Evolutionary conservation across 2,888 invertebrate genomes (phyloP).

Genomic region (Platypus cylindrus): DNA sequence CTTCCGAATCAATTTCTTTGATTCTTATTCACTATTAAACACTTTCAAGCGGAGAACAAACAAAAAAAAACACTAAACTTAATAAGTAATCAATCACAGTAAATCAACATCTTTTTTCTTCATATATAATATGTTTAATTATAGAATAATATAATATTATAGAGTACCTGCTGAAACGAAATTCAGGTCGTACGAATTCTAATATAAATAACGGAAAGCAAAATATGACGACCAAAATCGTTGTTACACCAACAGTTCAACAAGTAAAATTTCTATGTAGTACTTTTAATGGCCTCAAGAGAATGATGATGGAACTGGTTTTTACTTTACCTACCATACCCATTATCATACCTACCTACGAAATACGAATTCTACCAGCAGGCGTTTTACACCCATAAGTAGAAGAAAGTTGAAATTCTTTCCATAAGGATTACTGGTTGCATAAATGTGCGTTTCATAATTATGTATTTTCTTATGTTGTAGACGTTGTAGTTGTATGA

Average conservation of each 20-base stretch:
- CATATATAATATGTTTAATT: too few species aligned
- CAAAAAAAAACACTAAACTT: not conserved
- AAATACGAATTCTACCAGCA: too few species aligned
- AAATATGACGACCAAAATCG: too few species aligned
- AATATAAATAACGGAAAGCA: constrained; percentile 9
- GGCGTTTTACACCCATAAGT: too few species aligned
- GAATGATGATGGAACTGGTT: constrained; percentile 16
- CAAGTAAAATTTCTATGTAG: constrained; percentile 15
- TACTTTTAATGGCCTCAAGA: constrained; percentile 15
- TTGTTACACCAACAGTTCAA: too few species aligned
- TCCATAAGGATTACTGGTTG: too few species aligned
- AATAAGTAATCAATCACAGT: constrained; percentile 4
- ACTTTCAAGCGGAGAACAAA: constrained; percentile 1
- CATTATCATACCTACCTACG: not conserved
- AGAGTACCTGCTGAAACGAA: too few species aligned
- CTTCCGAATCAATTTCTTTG: too few species aligned
- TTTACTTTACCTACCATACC: constrained; percentile 2
- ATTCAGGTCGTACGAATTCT: constrained; percentile 11
- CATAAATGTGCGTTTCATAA: too few species aligned
- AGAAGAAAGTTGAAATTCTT: constrained; percentile 15
- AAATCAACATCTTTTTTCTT: constrained; percentile 7
- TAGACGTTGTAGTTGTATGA: too few species aligned
- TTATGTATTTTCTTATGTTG: too few species aligned
- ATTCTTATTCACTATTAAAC: not conserved
- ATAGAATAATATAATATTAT: too few species aligned